phyloP scores from a whole-genome alignment of 2,888 invertebrate species.

The Caenorhabditis wallacei region DNA sequence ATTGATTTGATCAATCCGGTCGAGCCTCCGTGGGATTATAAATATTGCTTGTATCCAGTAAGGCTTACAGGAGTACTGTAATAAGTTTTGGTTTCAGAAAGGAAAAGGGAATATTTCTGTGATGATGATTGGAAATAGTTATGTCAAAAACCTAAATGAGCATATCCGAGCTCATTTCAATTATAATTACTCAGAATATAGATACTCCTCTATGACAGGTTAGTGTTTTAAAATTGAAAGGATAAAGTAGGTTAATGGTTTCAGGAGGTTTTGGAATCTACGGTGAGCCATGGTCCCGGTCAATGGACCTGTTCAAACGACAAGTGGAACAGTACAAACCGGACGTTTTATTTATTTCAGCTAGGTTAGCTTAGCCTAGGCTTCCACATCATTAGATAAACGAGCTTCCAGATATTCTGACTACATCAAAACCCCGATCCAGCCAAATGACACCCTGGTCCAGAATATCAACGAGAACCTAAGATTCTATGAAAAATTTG shows the following conservation, averaged over 20 bases:
- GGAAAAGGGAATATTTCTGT: conserved; percentile 1
- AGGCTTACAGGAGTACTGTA: neutral
- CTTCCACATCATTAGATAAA: no score
- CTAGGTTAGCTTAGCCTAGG: neutral
- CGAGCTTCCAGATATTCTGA: conserved; percentile 20
- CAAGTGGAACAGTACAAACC: conserved; percentile 39
- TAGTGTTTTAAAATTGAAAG: neutral
- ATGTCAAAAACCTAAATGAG: conserved; percentile 14
- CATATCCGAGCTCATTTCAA: conserved; percentile 2
- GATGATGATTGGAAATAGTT: conserved; percentile 25
- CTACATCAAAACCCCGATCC: neutral
- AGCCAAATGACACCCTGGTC: neutral
- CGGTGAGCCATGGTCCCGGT: neutral
- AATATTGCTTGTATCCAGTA: conserved; percentile 17
- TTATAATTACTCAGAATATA: conserved; percentile 24
- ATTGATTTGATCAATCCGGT: neutral
- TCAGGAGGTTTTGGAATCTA: conserved; percentile 13
- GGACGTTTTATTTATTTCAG: conserved; percentile 63
- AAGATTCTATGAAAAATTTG: neutral
- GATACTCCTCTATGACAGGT: neutral
- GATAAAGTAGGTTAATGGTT: neutral
- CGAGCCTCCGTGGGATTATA: neutral
- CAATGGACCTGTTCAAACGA: neutral
- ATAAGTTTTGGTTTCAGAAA: neutral
- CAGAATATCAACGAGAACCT: conserved; percentile 11